Base-by-base conservation (phyloP, 2,888 invertebrate species). In the Notodromas monacha region DNA sequence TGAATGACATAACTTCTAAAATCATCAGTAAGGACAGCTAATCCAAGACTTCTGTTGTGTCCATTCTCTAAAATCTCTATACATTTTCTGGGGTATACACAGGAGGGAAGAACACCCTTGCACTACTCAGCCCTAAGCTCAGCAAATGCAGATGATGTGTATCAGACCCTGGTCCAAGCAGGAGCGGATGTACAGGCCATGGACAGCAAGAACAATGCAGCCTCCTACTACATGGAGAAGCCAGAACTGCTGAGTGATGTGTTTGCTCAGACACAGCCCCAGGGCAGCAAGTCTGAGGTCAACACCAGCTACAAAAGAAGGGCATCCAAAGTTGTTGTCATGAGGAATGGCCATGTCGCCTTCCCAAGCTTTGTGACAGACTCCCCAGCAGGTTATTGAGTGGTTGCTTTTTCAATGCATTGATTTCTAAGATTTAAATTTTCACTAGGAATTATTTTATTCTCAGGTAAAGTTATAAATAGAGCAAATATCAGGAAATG, bases 41-140 rank as follows among this genome's bases (percentile, higher is more conserved):
- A n/a, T n/a, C n/a, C n/a, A n/a, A n/a, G n/a, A n/a, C n/a, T n/a
- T n/a, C n/a, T 31, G 12, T 4, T 31, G 3, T 30, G n/a, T 4
- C 5, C 10, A 5, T 4, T 13, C 26, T 14, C 30, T 3, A 14
- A 12, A 28, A 6, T 14, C 28, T 26, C 30, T 4, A 16, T 28
- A 16, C 3, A 15, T 30, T 26, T 12, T n/a, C n/a, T n/a, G n/a
- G n/a, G n/a, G n/a, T 31, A 30, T 36, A 39, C 40, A 14, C 38
- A 67, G 67, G 63, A 65, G 40, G 63, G 61, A 16, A 46, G 66
- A 37, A 65, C 63, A 2, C 57, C 66, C 2, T 52, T 65, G 33
- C 67, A 67, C 43, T 68, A 65, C 42, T 60, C 61, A 21, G 58
- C 60, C 1, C 58, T 58, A 34, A 55, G 62, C 40, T 54, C 52